These are phyloP conservation scores for Erithacus rubecula DNA, from an alignment of 2,797 vertebrate species.

Conservation along the genomic window DNA sequence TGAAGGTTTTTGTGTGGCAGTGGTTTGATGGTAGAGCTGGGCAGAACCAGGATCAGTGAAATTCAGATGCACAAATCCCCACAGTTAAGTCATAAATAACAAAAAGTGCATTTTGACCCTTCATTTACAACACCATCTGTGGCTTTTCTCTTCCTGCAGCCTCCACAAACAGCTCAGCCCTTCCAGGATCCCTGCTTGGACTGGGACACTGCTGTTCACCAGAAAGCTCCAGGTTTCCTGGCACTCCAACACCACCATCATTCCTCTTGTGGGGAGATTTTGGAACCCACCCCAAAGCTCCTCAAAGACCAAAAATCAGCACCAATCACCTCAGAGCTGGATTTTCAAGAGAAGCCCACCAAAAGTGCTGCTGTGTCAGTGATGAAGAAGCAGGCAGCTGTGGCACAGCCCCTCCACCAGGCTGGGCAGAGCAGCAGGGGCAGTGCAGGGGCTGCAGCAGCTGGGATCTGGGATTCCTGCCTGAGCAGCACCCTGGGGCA, in stretches of 20 bases:
- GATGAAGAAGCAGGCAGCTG: conserved; percentile 74
- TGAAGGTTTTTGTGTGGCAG: conserved; percentile 70
- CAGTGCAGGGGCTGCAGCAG: conserved; percentile 54
- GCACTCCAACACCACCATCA: conserved; percentile 77
- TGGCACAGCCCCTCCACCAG: conserved; percentile 65
- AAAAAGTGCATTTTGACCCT: neutral
- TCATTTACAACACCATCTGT: neutral
- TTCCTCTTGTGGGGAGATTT: conserved; percentile 73
- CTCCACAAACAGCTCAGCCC: neutral
- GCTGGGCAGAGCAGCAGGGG: conserved; percentile 82
- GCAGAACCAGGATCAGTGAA: neutral
- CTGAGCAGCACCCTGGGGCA: conserved; percentile 70
- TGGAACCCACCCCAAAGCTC: conserved; percentile 74
- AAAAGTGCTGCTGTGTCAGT: conserved; percentile 69
- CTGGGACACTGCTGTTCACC: conserved; percentile 66
- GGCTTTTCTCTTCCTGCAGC: conserved; percentile 57
- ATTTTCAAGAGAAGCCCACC: conserved; percentile 56
- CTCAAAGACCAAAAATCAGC: conserved; percentile 73
- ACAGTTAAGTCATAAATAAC: neutral
- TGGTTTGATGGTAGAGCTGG: conserved; percentile 8
- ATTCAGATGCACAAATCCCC: neutral
- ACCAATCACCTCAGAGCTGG: conserved; percentile 60
- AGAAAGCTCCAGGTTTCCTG: conserved; percentile 71
- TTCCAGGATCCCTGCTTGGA: neutral
- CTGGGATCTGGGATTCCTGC: too few relatives aligned